A percentile compares a stretch with the other conserved stretches of the same genome.
Conservation (phyloP, 2,888 invertebrate genomes). For the Sarcophaga variegata region DNA sequence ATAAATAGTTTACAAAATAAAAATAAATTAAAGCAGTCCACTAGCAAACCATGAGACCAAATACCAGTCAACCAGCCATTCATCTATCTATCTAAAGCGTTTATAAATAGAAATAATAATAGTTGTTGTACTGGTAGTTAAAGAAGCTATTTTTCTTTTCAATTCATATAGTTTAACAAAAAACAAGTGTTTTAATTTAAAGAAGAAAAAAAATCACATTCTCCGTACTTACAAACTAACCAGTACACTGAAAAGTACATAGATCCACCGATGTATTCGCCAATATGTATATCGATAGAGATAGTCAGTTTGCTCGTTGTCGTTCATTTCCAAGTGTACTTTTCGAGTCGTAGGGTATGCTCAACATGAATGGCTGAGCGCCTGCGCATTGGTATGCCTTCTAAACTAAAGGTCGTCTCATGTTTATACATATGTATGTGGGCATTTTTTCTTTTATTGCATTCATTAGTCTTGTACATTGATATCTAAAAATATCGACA, state of each 20-base stretch:
- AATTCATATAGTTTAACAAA: not conserved
- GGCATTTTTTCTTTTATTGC: not conserved
- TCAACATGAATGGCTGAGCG: constrained; percentile 35
- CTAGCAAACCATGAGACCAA: not conserved
- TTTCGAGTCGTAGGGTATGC: not conserved
- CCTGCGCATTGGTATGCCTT: constrained; percentile 59
- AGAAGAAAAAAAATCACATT: constrained; percentile 3
- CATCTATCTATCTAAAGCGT: constrained; percentile 31
- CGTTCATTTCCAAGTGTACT: not conserved
- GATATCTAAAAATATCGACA: constrained; percentile 60
- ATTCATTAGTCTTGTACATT: constrained; percentile 25
- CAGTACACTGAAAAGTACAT: not conserved
- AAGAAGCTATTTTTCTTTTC: constrained; percentile 34
- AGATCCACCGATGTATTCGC: not conserved
- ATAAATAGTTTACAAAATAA: constrained; percentile 70
- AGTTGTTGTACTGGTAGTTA: constrained; percentile 27
- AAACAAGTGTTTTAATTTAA: constrained; percentile 38
- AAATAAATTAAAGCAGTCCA: constrained; percentile 18
- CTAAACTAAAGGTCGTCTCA: constrained; percentile 63
- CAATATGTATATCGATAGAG: not conserved
- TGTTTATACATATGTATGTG: constrained; percentile 12
- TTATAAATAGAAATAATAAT: constrained; percentile 58
- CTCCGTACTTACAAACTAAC: not conserved
- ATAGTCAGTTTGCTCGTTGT: not conserved
- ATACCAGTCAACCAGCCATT: not conserved